Evolutionary conservation across 2,113 vertebrate genomes (phyloP).

Genomic region (Anthoscopus minutus): DNA sequence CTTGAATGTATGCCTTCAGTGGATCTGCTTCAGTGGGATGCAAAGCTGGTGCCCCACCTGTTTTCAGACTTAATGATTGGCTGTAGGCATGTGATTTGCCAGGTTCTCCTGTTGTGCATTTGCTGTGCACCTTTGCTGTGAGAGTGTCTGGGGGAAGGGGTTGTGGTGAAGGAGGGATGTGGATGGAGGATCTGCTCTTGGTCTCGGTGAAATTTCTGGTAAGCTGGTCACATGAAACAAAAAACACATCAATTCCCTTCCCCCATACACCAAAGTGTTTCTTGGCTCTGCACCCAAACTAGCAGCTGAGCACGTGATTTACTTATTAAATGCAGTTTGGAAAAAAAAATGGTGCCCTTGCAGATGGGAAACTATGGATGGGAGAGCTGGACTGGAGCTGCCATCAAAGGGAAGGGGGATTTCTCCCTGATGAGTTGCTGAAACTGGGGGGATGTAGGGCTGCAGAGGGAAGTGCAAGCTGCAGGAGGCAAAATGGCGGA

Average conservation of each 20-base stretch:
- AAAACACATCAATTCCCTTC: conserved; percentile 19
- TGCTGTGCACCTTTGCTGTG: background rate
- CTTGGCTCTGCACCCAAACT: conserved; percentile 48
- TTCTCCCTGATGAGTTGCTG: background rate
- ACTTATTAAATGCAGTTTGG: conserved; percentile 21
- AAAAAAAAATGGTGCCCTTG: background rate
- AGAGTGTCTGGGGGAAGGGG: background rate
- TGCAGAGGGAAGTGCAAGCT: background rate
- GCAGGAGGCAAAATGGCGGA: background rate
- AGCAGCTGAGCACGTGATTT: conserved; percentile 33
- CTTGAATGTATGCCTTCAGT: background rate
- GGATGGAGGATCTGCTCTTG: background rate
- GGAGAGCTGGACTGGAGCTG: background rate
- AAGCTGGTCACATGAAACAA: background rate
- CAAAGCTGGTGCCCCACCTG: background rate
- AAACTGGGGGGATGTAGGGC: background rate
- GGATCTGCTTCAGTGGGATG: rapidly evolving
- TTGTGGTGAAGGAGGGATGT: background rate
- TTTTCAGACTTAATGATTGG: background rate
- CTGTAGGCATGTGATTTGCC: background rate
- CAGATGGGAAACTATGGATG: background rate
- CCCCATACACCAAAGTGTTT: conserved; percentile 2
- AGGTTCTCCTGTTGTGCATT: background rate
- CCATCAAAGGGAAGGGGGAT: rapidly evolving
- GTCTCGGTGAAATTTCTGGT: background rate